phyloP scores from a whole-genome alignment of 1,140 invertebrate genomes.

The Drosophila lowei region DNA sequence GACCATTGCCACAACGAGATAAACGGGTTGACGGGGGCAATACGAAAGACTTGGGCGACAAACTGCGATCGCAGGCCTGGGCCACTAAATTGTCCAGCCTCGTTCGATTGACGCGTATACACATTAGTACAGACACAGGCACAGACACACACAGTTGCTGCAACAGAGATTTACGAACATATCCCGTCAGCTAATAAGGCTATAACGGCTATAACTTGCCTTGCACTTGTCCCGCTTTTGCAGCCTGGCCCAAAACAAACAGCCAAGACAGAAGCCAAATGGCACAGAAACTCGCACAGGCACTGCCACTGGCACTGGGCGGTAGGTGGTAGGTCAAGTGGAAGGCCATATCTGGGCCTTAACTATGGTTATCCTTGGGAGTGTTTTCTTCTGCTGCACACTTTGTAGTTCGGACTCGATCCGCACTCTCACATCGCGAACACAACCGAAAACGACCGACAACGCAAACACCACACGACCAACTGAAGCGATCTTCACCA shows the following conservation, averaged over 20 bases:
- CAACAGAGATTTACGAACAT: constrained; percentile 25
- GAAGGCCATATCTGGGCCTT: constrained; percentile 24
- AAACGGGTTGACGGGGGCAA: constrained; percentile 34
- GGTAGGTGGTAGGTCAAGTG: constrained; percentile 11
- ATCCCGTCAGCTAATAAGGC: constrained; percentile 51
- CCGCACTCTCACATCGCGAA: constrained; percentile 49
- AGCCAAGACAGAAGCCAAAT: constrained; percentile 1
- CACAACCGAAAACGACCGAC: constrained; percentile 54
- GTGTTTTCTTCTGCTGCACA: background rate
- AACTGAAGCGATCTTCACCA: constrained; percentile 63
- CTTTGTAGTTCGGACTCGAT: background rate
- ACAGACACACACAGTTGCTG: background rate
- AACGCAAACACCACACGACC: constrained; percentile 66
- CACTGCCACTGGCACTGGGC: background rate
- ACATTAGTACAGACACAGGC: constrained; percentile 27
- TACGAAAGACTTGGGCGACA: constrained; percentile 62
- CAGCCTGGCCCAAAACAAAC: constrained; percentile 17
- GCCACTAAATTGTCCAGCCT: constrained; percentile 30
- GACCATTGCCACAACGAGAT: constrained; percentile 42
- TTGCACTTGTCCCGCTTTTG: constrained; percentile 61
- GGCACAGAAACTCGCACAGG: background rate
- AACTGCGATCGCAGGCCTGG: constrained; percentile 55
- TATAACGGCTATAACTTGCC: constrained; percentile 65
- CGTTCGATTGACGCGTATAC: constrained; percentile 41
- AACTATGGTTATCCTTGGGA: background rate